Base-by-base conservation (phyloP, 2,113 vertebrate species). In the Forbesichthys agassizii region DNA sequence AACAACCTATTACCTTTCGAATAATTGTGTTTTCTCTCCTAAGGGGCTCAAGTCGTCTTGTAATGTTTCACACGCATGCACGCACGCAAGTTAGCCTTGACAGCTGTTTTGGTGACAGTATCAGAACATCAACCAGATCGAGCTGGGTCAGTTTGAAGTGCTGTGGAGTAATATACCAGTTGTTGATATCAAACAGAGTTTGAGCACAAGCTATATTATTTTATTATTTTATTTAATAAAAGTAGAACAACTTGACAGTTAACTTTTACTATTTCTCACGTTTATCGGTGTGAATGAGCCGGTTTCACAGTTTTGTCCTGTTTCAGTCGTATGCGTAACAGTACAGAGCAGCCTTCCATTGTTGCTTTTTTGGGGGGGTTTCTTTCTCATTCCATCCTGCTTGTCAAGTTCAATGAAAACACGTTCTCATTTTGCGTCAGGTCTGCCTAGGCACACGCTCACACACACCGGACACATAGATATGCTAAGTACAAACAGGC, bases 311-410 rank as follows among this genome's bases (percentile, higher is more conserved):
- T 42, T 11, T 62, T n/a, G 33, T 4, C 11, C 6, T 0, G 9
- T 55, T 54, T 64, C n/a, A 48, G 20, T 9, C 6, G 9, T n/a
- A 9, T 51, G 13, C 1, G 66, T 61, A n/a, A 48, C 13, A 46
- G 33, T 49, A 55, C 11, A 48, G 33, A 9, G 10, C 54, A 58
- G 27, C 53, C 49, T 20, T 53, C 3, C 0, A 3, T 36, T 11
- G 18, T 62, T 63, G 6, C 47, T 56, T 14, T 27, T 27, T 27
- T 27, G 27, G 1, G 16, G 16, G 5, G 18, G 48, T 3, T 58
- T 20, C 63, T 84, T 51, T 48, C 60, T 81, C 63, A 61, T 46
- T 8, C 51, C 68, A 71, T 77, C 66, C 66, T 75, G 57, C 58
- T 65, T 20, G 48, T 80, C 69, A 42, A 56, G 67, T 77, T 54